Evolutionary conservation across 2,113 vertebrate species (phyloP).

Genomic region (Micromys minutus): DNA sequence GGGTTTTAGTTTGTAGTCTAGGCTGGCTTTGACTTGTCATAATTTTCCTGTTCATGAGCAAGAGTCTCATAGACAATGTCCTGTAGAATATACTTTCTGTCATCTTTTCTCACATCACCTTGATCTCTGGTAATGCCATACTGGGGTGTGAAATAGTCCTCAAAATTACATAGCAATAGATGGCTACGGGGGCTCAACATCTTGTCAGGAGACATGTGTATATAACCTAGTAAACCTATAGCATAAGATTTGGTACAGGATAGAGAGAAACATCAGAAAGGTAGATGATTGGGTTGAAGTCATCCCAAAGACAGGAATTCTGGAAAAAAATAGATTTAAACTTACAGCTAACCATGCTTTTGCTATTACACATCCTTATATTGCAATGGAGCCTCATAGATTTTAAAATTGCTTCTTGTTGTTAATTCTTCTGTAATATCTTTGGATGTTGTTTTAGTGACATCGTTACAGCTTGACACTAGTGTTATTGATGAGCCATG

Average conservation of each 20-base stretch:
- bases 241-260: neutral
- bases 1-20: neutral
- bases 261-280: neutral
- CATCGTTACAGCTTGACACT: neutral
- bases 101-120: neutral
- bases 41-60: neutral
- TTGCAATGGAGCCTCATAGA: neutral
- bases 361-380: neutral
- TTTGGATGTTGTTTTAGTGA: neutral
- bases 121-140: neutral
- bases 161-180: neutral
- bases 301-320: neutral
- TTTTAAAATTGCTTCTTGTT: neutral
- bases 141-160: neutral
- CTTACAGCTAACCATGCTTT: neutral
- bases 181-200: neutral
- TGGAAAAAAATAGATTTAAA: neutral
- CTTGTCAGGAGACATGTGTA: neutral
- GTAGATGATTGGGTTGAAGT: neutral
- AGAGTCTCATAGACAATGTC: neutral
- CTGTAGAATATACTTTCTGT: neutral
- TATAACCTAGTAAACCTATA: neutral
- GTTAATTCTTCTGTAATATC: neutral
- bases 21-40: neutral
- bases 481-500: neutral